Conservation (phyloP, 2,113 vertebrate genomes). For the Tonatia bakeri region DNA sequence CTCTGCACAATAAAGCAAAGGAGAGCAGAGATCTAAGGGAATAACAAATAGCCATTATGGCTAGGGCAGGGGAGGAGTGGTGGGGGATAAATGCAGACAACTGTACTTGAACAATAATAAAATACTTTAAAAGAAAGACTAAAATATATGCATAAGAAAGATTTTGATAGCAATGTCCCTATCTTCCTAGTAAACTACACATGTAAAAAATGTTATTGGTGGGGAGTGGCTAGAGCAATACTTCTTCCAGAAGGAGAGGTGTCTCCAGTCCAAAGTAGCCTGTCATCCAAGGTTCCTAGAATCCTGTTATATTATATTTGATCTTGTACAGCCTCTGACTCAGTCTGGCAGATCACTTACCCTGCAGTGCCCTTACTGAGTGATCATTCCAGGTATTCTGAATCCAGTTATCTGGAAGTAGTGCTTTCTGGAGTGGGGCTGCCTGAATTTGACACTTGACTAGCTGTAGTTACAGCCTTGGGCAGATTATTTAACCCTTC, state of each 20-base stretch:
- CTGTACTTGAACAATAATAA: too few relatives aligned
- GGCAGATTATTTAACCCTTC: neutral
- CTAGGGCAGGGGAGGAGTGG: too few relatives aligned
- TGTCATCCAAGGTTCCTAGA: slow-evolving; percentile 6
- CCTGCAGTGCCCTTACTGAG: neutral
- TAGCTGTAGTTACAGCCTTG: neutral
- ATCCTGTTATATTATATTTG: neutral
- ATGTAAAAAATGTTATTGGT: neutral
- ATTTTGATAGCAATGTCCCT: neutral
- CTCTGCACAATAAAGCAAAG: neutral
- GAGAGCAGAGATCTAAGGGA: neutral
- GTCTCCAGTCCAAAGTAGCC: neutral
- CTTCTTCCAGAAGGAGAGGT: neutral
- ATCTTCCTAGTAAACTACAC: neutral
- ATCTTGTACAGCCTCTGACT: neutral
- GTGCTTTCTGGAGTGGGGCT: neutral
- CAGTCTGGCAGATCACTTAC: neutral
- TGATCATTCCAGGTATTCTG: neutral
- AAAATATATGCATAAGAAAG: neutral
- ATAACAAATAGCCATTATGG: neutral
- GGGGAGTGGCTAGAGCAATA: too few relatives aligned
- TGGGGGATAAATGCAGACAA: too few relatives aligned
- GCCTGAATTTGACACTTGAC: neutral
- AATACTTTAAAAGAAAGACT: neutral
- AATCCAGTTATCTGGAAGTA: neutral